These are phyloP conservation scores for Orchesella flavescens DNA, from an alignment of 2,888 invertebrate genomes.

Conservation along the genomic window DNA sequence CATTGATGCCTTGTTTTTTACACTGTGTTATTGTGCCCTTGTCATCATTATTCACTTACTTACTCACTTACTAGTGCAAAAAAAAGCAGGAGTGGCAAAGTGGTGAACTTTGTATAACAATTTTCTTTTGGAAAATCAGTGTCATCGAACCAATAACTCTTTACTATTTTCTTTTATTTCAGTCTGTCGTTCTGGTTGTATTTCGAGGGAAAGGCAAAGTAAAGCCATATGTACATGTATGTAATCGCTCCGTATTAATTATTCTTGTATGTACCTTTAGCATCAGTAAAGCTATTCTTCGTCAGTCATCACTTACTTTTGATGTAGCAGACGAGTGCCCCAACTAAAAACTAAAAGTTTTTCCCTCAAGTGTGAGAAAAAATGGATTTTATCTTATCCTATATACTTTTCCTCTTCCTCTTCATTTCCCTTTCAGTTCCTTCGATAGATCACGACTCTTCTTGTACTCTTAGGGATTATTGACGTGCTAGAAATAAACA, in stretches of 20 bases:
- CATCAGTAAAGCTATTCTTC: background rate
- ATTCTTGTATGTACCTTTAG: background rate
- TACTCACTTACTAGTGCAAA: conserved; percentile 46
- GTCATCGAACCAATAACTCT: conserved; percentile 62
- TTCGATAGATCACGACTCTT: background rate
- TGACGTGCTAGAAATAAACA: too few species aligned
- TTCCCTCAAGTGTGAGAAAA: conserved; percentile 60
- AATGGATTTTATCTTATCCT: conserved; percentile 29
- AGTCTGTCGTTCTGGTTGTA: background rate
- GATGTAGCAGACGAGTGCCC: conserved; percentile 1
- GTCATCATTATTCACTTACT: conserved; percentile 55
- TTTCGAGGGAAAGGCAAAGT: conserved; percentile 23
- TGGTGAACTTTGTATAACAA: conserved; percentile 1
- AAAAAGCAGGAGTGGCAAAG: conserved; percentile 37
- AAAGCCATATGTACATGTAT: conserved; percentile 35
- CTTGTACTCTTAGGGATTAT: background rate
- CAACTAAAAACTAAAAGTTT: conserved; percentile 9
- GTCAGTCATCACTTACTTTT: background rate
- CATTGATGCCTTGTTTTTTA: conserved; percentile 10
- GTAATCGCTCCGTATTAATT: conserved; percentile 30
- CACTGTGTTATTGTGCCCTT: conserved; percentile 51
- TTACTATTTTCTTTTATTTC: conserved; percentile 35
- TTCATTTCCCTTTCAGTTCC: conserved; percentile 57
- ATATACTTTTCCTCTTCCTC: conserved; percentile 46
- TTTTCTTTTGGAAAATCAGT: conserved; percentile 48